Base-by-base conservation (phyloP, 2,888 invertebrate genomes). In the Drosophila gaucha region DNA sequence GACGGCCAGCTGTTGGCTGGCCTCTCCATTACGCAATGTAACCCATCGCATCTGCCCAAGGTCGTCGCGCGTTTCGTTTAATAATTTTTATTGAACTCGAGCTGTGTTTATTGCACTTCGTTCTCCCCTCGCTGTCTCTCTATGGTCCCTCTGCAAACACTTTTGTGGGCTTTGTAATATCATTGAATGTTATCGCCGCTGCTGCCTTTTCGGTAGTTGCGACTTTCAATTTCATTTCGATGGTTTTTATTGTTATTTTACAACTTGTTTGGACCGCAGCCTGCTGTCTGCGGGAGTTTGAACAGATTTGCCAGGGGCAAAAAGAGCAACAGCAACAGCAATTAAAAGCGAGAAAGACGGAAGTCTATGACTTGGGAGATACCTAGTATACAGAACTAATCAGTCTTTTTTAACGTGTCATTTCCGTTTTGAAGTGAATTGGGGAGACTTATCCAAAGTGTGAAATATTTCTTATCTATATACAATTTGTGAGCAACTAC, bases 241-340 rank as follows among this genome's bases (percentile, higher is more conserved):
- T 75, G 72, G 75, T 67, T 82, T 85, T 82, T 75, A 82, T 85
- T 78, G 86, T 75, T 70, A 67, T 80, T 84, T 86, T 86, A 74
- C 82, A 80, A 80, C 78, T 86, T 74, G 85, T 78, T 80, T 80
- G 69, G 51, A 47, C 50, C 41, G 41, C 36, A 41, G 54, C 33
- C 12, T 28, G 18, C 44, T 54, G 46, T 28, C 14, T 50, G 50
- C 60, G 16, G n/a, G n/a, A n/a, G n/a, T n/a, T n/a, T 58, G 41
- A 35, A 50, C 26, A 52, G 46, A 55, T 56, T 60, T 52, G 60
- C 59, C 44, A 20, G 22, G 28, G 51, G 30, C 54, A 30, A 20
- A n/a, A 56, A n/a, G 16, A 36, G n/a, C 54, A 28, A 24, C 41
- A 54, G 30, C 38, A 44, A 35, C 38, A 31, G 10, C 35, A 49